Conservation (phyloP, 2,888 invertebrate species). For the Philhelius pedissequus region DNA sequence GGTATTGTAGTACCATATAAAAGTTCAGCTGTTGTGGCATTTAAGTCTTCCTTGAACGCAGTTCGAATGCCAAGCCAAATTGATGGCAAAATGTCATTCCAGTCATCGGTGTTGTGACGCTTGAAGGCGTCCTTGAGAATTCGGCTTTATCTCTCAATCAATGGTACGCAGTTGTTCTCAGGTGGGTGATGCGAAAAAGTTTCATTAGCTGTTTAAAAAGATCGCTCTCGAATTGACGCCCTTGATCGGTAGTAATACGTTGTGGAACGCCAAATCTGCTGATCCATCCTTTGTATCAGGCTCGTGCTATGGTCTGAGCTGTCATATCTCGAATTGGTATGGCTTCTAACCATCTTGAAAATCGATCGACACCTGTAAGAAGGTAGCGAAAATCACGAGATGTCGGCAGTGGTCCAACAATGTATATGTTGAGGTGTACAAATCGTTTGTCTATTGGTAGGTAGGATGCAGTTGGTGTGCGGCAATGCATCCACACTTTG, state of each 20-base stretch:
- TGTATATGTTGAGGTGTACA: conserved; percentile 77
- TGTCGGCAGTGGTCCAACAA: conserved; percentile 76
- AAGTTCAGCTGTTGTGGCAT: conserved; percentile 71
- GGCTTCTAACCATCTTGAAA: conserved; percentile 69
- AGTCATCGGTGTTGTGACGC: not conserved
- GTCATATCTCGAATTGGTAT: conserved; percentile 68
- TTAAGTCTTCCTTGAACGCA: conserved; percentile 70
- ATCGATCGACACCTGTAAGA: conserved; percentile 71
- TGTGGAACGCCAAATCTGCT: no score
- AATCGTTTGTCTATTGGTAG: no score
- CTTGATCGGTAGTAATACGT: no score
- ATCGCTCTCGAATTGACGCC: not conserved
- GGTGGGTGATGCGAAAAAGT: not conserved
- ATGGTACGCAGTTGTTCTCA: conserved; percentile 3
- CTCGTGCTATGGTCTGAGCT: conserved; percentile 39
- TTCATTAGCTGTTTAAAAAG: conserved; percentile 2
- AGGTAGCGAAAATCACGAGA: conserved; percentile 72
- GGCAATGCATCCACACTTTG: conserved; percentile 6
- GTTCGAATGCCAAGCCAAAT: conserved; percentile 73
- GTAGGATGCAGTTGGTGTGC: not conserved
- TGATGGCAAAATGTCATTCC: conserved; percentile 70
- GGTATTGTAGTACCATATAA: conserved; percentile 71
- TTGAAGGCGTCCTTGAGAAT: not conserved
- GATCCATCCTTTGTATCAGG: conserved; percentile 1
- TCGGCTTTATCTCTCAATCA: conserved; percentile 68